Conservation (phyloP, 2,888 invertebrate genomes). For the Trachelus iudaicus region DNA sequence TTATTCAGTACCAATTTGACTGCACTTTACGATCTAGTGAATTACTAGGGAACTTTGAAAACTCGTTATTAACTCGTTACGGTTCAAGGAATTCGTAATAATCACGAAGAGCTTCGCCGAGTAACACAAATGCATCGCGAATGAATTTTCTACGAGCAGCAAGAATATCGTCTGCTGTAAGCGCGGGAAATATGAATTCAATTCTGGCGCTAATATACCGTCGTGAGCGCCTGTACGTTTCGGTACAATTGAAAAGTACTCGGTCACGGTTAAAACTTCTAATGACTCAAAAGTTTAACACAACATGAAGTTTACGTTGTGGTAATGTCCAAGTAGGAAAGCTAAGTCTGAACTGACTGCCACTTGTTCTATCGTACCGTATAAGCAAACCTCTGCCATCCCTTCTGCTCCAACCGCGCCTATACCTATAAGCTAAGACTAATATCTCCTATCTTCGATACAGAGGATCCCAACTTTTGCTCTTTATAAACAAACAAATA, state of each 20-base stretch:
- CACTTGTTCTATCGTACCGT: slow-evolving; percentile 32
- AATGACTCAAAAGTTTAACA: background rate
- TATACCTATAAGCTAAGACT: slow-evolving; percentile 34
- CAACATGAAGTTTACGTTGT: background rate
- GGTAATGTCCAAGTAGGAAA: background rate
- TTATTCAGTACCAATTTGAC: background rate
- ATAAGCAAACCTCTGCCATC: slow-evolving; percentile 24
- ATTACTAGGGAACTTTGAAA: background rate
- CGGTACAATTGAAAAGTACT: no score
- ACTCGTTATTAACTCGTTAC: background rate
- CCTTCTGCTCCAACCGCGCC: slow-evolving; percentile 41
- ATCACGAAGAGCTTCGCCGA: background rate
- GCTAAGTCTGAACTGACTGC: slow-evolving; percentile 31
- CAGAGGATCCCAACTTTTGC: slow-evolving; percentile 24
- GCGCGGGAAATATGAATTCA: background rate
- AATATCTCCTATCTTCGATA: slow-evolving; percentile 31
- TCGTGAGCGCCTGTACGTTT: no score
- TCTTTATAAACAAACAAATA: background rate
- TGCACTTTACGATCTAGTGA: background rate
- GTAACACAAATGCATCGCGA: background rate
- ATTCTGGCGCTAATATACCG: background rate
- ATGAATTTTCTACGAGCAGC: background rate
- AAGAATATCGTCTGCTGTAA: background rate
- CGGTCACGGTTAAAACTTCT: background rate
- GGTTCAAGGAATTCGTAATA: background rate